These are phyloP conservation scores for Stenurella melanura DNA, from an alignment of 2,888 invertebrate genomes.

Conservation along the genomic window DNA sequence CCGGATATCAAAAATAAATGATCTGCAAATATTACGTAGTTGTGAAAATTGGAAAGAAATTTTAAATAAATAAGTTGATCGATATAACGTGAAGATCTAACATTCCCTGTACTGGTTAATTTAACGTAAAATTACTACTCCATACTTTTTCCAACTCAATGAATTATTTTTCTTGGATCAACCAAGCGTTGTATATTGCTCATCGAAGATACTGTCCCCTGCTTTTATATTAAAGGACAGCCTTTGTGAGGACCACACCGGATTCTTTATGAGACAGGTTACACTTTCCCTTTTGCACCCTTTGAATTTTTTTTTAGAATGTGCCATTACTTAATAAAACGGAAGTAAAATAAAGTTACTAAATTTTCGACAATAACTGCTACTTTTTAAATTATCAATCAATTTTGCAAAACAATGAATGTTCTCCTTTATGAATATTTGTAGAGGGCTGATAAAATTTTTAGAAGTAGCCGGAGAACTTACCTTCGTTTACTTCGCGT, in stretches of 20 bases:
- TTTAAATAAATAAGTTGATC: slow-evolving; percentile 30
- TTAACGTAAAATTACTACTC: background rate
- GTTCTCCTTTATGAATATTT: too few species aligned
- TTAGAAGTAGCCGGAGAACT: too few species aligned
- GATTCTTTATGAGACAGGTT: background rate
- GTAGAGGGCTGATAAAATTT: too few species aligned
- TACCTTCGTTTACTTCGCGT: too few species aligned
- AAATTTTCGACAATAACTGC: too few species aligned
- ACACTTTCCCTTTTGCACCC: background rate
- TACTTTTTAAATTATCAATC: too few species aligned
- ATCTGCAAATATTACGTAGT: background rate
- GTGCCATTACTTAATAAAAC: too few species aligned
- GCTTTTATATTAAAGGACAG: background rate
- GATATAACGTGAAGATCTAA: background rate
- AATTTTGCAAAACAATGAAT: too few species aligned
- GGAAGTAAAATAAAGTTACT: too few species aligned
- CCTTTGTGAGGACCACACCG: background rate
- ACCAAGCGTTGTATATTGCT: background rate
- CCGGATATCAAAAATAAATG: slow-evolving; percentile 24
- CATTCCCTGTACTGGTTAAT: background rate
- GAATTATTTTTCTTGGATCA: background rate
- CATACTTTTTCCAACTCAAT: background rate
- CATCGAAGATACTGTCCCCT: background rate
- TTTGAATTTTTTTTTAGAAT: too few species aligned
- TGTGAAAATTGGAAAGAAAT: background rate